Base-by-base conservation (phyloP, 2,888 invertebrate genomes). In the Diadegma fenestrale region DNA sequence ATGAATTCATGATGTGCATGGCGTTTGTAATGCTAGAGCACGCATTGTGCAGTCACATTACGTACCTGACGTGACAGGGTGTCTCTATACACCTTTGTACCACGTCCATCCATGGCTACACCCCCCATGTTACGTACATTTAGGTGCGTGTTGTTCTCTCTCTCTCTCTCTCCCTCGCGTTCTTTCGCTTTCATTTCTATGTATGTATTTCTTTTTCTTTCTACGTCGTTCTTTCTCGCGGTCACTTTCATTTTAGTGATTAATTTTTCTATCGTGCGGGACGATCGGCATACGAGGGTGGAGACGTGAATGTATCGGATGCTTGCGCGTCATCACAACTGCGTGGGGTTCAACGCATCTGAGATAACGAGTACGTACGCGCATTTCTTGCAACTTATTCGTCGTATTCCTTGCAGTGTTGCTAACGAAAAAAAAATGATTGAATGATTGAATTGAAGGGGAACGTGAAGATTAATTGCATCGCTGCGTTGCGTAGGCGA, bases 251-350 rank as follows among this genome's bases (percentile, higher is more conserved):
- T 92, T 93, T 91, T 91, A 91, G 87, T 91, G 91, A 93, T 93
- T 93, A 93, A 93, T 93, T 92, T 91, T 91, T 92, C 89, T 91
- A 89, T 91, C 91, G 89, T 86, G 77, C 84, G 30, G 76, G 54
- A 86, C 86, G 88, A 89, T 90, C 90, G 82, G 71, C 72, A 61
- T 51, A 83, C 72, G 51, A 72, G 51, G 76, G 41, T 12, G 54
- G 41, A 48, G 30, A 41, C 61, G 30, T 66, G 22, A 66, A 79
- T 63, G 69, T 71, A 66, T 43, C 75, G 58, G 66, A 81, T 71
- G 63, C 30, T 75, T 64, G 63, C 68, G 33, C 51, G 66, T 54
- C 64, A 73, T 80, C 86, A 81, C 85, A 80, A 80, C 80, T 75
- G 14, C 30, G 30, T 14, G 14, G 30, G 80, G 33, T 45, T 66